Evolutionary conservation across 2,113 vertebrate species (phyloP).

Genomic region (Oreocharis arfaki): DNA sequence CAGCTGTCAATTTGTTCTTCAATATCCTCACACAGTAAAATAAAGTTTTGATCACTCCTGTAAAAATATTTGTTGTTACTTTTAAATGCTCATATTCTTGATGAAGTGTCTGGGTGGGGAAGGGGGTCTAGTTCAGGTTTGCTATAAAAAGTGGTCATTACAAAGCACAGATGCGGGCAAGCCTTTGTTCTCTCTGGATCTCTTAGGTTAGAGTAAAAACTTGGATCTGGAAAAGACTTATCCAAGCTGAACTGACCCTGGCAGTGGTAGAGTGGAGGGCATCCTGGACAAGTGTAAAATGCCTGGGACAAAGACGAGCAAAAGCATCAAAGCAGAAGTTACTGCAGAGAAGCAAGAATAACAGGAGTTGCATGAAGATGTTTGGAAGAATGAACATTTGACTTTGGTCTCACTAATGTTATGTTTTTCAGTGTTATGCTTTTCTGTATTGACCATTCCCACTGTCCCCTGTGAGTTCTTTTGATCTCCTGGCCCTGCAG

Average conservation of each 20-base stretch:
- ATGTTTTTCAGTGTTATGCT: not conserved
- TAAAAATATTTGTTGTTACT: not conserved
- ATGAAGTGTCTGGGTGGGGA: accelerated
- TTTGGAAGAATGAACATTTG: not conserved
- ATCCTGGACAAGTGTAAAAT: not conserved
- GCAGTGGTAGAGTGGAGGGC: not conserved
- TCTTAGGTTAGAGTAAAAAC: not conserved
- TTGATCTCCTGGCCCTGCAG: not conserved
- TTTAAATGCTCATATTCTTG: not conserved
- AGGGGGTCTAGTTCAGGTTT: not conserved
- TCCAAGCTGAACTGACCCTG: not conserved
- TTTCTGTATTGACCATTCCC: not conserved
- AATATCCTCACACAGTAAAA: not conserved
- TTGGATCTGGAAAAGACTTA: not conserved
- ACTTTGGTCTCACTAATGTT: not conserved
- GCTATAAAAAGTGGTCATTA: not conserved
- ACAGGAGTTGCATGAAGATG: not conserved
- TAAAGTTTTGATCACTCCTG: not conserved
- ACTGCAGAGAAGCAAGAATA: not conserved
- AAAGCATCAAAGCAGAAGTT: not conserved
- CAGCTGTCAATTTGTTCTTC: not conserved
- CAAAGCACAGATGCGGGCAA: not conserved
- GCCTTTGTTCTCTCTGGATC: not conserved
- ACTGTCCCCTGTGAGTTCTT: not conserved
- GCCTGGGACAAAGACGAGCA: not conserved